A percentile compares a stretch with the other conserved stretches of the same genome.
Evolutionary conservation across 1,140 invertebrate species (phyloP).

Genomic region (Neodiprion pinetum): DNA sequence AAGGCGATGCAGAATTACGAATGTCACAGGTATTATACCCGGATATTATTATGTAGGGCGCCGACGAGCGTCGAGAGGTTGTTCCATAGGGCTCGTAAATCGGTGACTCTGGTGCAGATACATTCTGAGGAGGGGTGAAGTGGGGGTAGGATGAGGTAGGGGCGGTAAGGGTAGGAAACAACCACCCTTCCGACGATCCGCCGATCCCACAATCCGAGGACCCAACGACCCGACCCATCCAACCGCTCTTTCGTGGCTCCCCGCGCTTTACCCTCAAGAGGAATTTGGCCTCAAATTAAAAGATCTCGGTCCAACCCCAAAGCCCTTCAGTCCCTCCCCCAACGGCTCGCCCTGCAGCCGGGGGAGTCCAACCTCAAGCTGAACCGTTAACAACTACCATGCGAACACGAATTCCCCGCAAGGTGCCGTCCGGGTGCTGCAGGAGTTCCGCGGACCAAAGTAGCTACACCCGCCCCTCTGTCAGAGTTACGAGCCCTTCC

Average conservation of each 20-base stretch:
- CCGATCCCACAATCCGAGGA: neutral
- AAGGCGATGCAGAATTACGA: too few relatives aligned
- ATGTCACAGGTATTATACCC: too few relatives aligned
- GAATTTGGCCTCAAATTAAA: constrained; percentile 62
- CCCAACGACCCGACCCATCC: neutral
- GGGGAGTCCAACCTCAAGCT: constrained; percentile 1
- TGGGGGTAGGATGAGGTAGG: neutral
- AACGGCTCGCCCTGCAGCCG: neutral
- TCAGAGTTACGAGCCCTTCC: constrained; percentile 11
- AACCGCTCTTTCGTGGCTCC: constrained; percentile 42
- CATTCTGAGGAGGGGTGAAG: too few relatives aligned
- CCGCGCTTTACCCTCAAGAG: constrained; percentile 57
- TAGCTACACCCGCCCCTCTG: neutral
- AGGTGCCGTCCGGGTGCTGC: neutral
- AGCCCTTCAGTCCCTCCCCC: constrained; percentile 14
- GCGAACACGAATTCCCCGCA: neutral
- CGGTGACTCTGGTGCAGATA: too few relatives aligned
- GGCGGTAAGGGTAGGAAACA: constrained; percentile 36
- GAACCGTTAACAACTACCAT: constrained; percentile 2
- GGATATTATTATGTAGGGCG: too few relatives aligned
- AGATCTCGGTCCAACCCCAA: constrained; percentile 52
- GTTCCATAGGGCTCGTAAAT: too few relatives aligned
- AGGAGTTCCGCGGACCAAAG: neutral
- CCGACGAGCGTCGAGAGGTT: too few relatives aligned
- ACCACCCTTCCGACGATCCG: constrained; percentile 28